Conservation (phyloP, 2,888 invertebrate genomes). For the Hirtodrosophila trivittata region DNA sequence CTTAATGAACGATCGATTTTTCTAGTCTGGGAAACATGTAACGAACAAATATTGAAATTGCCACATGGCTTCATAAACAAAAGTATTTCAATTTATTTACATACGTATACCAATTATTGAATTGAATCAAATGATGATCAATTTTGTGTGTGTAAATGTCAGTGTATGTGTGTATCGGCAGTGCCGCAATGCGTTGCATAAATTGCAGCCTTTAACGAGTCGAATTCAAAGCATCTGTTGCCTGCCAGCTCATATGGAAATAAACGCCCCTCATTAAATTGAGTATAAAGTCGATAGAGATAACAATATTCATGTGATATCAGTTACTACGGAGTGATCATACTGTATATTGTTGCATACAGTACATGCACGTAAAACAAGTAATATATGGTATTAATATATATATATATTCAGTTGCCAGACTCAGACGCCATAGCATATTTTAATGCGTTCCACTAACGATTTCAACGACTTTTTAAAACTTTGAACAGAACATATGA, state of each 20-base stretch:
- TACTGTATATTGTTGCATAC: too few relatives aligned
- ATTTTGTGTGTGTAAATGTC: not conserved
- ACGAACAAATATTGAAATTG: constrained; percentile 10
- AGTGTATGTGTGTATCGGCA: not conserved
- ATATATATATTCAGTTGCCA: constrained; percentile 4
- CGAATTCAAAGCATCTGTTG: constrained; percentile 33
- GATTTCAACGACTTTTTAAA: constrained; percentile 4
- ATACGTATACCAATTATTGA: constrained; percentile 28
- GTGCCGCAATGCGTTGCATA: constrained; percentile 17
- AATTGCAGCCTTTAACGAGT: constrained; percentile 20
- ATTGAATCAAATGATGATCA: constrained; percentile 30
- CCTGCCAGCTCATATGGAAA: constrained; percentile 21
- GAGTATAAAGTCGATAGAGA: constrained; percentile 18
- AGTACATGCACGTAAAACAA: too few relatives aligned
- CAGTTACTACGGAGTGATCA: too few relatives aligned
- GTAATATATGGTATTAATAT: not conserved
- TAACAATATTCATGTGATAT: too few relatives aligned
- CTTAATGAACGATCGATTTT: too few relatives aligned
- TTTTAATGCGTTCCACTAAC: constrained; percentile 11
- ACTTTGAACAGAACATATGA: constrained; percentile 13
- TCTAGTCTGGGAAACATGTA: too few relatives aligned
- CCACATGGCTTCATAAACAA: constrained; percentile 15
- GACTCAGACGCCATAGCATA: constrained; percentile 29
- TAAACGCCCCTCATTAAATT: constrained; percentile 45
- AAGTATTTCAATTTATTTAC: constrained; percentile 28